These are phyloP conservation scores for Smutsia gigantea DNA, from an alignment of 2,797 vertebrate genomes.

Conservation along the genomic window DNA sequence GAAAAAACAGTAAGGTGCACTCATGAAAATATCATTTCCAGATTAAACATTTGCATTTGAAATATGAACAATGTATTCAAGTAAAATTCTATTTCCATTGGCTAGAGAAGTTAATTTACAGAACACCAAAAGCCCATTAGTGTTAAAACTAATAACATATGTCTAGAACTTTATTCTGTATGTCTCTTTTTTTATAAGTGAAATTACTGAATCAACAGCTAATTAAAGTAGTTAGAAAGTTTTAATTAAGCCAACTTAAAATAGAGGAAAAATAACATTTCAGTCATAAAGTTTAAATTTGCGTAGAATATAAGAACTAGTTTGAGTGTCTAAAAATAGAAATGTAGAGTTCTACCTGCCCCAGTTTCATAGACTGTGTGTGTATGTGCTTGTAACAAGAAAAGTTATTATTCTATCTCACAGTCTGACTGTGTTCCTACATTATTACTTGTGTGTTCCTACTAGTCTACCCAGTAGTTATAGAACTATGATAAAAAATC, in stretches of 20 bases:
- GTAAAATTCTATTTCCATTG: neutral
- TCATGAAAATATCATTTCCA: neutral
- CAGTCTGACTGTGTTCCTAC: neutral
- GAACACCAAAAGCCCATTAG: neutral
- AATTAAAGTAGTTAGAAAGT: neutral
- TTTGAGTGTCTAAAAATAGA: neutral
- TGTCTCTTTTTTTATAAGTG: neutral
- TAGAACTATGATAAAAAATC: neutral
- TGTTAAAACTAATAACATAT: neutral
- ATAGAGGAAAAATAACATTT: neutral
- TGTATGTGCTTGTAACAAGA: neutral
- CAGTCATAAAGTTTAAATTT: neutral
- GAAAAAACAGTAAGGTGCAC: neutral
- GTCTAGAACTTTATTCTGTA: neutral
- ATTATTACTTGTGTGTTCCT: neutral
- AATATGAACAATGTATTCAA: neutral
- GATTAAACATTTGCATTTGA: neutral
- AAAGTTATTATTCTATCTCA: neutral
- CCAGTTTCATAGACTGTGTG: neutral
- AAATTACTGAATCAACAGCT: neutral
- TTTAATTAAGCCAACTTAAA: conserved; percentile 34
- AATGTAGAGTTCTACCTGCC: neutral
- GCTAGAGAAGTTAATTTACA: neutral
- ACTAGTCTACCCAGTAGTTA: neutral
- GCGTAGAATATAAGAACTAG: neutral